phyloP scores from a whole-genome alignment of 53 echinoderm and acorn worm species.

The Echinometra lucunter region DNA sequence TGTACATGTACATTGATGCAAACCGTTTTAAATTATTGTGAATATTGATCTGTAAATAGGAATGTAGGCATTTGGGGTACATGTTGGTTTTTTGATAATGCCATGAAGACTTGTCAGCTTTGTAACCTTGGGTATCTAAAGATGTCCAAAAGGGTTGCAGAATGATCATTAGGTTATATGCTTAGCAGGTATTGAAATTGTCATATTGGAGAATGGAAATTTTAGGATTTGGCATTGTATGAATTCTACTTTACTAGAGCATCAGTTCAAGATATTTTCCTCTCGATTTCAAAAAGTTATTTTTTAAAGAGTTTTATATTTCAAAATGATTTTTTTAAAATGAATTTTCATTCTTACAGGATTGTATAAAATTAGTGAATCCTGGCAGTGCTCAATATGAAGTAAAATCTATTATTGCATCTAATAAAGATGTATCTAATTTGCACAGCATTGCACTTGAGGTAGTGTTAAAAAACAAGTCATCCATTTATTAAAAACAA shows the following conservation, averaged over 20 bases:
- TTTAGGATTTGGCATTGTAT: background rate
- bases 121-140: background rate
- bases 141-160: background rate
- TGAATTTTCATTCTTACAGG: background rate
- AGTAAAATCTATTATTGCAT: too few relatives aligned
- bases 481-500: too few relatives aligned
- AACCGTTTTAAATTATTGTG: conserved; percentile 57
- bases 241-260: background rate
- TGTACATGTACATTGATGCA: conserved; percentile 29
- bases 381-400: too few relatives aligned
- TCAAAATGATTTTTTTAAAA: background rate
- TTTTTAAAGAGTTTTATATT: background rate
- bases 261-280: conserved; percentile 6
- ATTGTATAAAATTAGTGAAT: too few relatives aligned
- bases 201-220: background rate
- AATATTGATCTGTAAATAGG: conserved; percentile 54
- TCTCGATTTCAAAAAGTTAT: background rate
- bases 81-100: background rate
- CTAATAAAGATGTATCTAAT: too few relatives aligned
- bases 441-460: too few relatives aligned
- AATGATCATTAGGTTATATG: background rate
- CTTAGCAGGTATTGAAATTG: background rate
- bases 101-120: background rate
- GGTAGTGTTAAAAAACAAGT: too few relatives aligned
- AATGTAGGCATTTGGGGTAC: background rate